Evolutionary conservation across 1,140 invertebrate genomes (phyloP), one percentile per base, ranked within the genome.

Genomic region (Octopus sinensis): DNA sequence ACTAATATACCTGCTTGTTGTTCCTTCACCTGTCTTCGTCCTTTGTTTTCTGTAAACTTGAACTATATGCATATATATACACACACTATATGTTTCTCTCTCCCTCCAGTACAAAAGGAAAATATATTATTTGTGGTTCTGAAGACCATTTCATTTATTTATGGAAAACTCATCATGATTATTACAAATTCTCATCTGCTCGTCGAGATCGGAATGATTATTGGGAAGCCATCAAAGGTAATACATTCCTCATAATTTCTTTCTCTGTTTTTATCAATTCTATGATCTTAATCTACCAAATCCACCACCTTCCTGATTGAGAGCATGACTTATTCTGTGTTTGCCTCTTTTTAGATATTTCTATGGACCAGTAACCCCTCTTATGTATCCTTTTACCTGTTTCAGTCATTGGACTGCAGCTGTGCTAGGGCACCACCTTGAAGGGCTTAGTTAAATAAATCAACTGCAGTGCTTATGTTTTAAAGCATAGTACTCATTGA

Each of bases 81-180:
- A n/a, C n/a, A n/a, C n/a, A n/a, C n/a, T n/a, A n/a, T n/a, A n/a
- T n/a, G n/a, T n/a, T n/a, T n/a, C n/a, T 76, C 82, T 81, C 6
- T 83, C 53, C 68, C 83, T 87, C 77, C 82, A 89, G 86, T 84
- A 83, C 85, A 56, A 87, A 87, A 82, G 85, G 86, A 9, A 87
- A 87, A 89, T 99, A 98, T 87, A 97, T 99, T 68, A 94, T 99
- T 0, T 97, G 97, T 88, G 98, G 98, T 0, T 99, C 97, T 5
- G 98, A 99, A 90, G 99, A 99, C 92, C 95, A 97, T 87, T 98
- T 96, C 90, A 96, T 99, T 84, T 99, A 98, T 87, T 95, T 99
- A 75, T 99, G 97, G 97, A 97, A 92, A 85, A 98, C 96, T 0
- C 95, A 96, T 88, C 96, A 98, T 86, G 97, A 99, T 88, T 97